phyloP scores from a whole-genome alignment of 2,113 vertebrate species.

The Sciurus niger region DNA sequence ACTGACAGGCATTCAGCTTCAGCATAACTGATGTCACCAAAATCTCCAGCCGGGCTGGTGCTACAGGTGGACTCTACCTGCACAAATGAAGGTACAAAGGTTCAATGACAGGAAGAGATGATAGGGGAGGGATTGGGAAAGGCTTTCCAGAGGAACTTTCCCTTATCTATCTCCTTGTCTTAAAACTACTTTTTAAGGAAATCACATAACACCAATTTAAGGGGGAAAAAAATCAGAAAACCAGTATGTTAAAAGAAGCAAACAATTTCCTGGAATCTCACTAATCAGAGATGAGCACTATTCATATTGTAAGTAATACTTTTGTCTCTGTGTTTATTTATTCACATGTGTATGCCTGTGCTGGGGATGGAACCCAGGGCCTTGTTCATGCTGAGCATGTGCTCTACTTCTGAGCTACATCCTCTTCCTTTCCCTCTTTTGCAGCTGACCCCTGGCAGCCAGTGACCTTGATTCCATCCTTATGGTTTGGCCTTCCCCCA shows the following conservation, averaged over 20 bases:
- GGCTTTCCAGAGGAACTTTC: not conserved
- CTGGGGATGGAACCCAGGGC: not conserved
- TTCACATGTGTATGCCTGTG: not conserved
- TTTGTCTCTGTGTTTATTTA: not conserved
- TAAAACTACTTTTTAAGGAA: conserved; percentile 47
- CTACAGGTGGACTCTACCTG: too few species aligned
- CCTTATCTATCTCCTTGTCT: conserved; percentile 5
- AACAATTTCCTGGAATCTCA: conserved; percentile 19
- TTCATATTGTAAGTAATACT: not conserved
- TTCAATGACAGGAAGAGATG: too few species aligned
- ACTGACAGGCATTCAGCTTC: not conserved
- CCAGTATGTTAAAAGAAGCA: conserved; percentile 22
- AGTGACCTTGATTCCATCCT: not conserved
- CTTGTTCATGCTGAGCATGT: not conserved
- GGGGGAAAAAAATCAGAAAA: conserved; percentile 42
- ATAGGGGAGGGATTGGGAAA: not conserved
- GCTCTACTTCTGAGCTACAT: not conserved
- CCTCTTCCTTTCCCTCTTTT: not conserved
- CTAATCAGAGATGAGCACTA: not conserved
- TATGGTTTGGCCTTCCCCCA: not conserved
- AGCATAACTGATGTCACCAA: not conserved
- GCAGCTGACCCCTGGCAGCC: not conserved
- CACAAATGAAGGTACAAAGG: too few species aligned
- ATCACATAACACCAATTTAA: conserved; percentile 41
- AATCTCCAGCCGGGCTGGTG: not conserved